Percentiles rank a stretch among this genome's conserved stretches.
phyloP scores from a whole-genome alignment of 23 tunicate genomes.

The Clavelina lepadiformis region DNA sequence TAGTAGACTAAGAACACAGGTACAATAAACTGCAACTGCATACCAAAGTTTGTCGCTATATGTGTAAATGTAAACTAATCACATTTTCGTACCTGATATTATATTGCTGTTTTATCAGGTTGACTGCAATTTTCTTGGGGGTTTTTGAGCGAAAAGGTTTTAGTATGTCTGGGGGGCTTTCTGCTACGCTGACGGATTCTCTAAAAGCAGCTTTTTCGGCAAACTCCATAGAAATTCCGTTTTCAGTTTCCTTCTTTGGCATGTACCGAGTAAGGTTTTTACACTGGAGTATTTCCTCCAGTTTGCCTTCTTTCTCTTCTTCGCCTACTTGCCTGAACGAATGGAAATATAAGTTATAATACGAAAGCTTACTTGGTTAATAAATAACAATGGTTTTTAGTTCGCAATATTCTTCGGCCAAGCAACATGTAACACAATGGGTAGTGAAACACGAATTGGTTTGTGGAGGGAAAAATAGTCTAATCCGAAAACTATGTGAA shows the following conservation, averaged over 20 bases:
- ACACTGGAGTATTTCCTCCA: conserved; percentile 78
- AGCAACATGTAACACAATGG: no score
- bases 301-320: conserved; percentile 71
- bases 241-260: conserved; percentile 69
- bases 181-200: conserved; percentile 54
- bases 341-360: no score
- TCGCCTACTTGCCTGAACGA: conserved; percentile 74
- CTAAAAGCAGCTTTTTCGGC: conserved; percentile 74
- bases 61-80: no score
- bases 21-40: no score
- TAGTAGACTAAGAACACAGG: no score
- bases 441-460: no score
- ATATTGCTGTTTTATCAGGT: conserved; percentile 78
- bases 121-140: conserved; percentile 84
- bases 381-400: no score
- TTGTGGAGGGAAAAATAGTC: no score
- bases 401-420: no score
- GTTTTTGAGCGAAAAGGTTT: conserved; percentile 58
- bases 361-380: no score
- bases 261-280: conserved; percentile 64
- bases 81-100: conserved; percentile 55
- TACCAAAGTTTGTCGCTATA: no score
- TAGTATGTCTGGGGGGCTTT: conserved; percentile 81
- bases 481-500: no score
- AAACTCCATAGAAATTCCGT: conserved; percentile 72